Base-by-base conservation (phyloP, 2,797 vertebrate genomes). In the Malurus leucopterus region DNA sequence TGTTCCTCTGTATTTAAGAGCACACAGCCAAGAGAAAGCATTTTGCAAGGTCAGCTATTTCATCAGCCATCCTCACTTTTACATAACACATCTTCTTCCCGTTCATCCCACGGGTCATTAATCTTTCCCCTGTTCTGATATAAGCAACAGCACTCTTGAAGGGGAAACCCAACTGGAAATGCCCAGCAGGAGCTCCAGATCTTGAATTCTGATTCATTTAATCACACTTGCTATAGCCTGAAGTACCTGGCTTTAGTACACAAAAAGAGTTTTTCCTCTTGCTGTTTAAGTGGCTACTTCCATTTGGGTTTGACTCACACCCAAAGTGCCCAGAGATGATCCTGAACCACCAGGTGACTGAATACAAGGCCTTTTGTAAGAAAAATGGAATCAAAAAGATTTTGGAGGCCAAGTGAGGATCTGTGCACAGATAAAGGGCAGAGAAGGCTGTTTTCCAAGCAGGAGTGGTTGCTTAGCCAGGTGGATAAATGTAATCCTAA, bases 151-250 rank as follows among this genome's bases (percentile, higher is more conserved):
- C 0, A 0, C n/a, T 67, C 62, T 3, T 8, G 15, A 59, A 61
- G 83, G 73, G 91, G 71, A 93, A 93, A 86, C 22, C 73, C 89
- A 62, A 22, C 67, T 86, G 88, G 92, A 93, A 94, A 91, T 84
- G 86, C 92, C 91, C 85, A 89, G 1, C 34, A 38, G 73, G 34
- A 86, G 71, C 63, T 85, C 73, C 6, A 9, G 38, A 62, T 59
- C 69, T 84, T 32, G 55, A 81, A 89, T 78, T 81, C 73, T 0
- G 0, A 81, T 53, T 62, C 34, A 22, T 54, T 83, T 51, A 53
- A 64, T 40, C 75, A 83, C 71, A 78, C 44, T 18, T 87, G 62
- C 69, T 57, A 11, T 0, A 71, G 58, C 65, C 75, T 78, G 62
- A 54, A 78, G 51, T 16, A 54, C 20, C 55, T n/a, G 15, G 63